Conservation (phyloP, 2,888 invertebrate genomes). For the Fragum sueziense region DNA sequence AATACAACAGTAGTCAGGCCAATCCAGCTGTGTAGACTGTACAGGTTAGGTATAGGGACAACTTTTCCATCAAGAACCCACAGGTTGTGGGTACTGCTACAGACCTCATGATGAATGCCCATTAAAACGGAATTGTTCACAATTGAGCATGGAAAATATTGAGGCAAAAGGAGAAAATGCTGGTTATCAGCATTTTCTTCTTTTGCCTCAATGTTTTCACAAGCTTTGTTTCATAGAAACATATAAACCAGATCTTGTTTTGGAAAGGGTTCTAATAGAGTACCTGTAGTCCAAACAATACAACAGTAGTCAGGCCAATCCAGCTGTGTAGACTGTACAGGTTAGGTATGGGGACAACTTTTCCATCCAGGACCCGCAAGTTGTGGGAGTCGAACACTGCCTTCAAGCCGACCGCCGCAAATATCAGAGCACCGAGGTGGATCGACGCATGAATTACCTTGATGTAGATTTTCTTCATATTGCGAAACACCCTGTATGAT, state of each 20-base stretch:
- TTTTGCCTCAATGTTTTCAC: no score
- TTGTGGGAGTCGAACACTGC: slow-evolving; percentile 93
- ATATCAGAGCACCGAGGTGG: slow-evolving; percentile 87
- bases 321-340: slow-evolving; percentile 88
- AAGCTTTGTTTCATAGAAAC: no score
- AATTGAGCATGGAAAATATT: no score
- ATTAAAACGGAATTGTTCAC: no score
- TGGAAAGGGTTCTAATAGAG: no score
- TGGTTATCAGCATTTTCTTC: no score
- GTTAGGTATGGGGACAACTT: slow-evolving; percentile 83
- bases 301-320: slow-evolving; percentile 89
- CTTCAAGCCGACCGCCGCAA: slow-evolving; percentile 88
- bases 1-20: slow-evolving; percentile 89
- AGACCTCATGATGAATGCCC: no score
- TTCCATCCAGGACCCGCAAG: slow-evolving; percentile 60
- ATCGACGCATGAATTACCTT: slow-evolving; percentile 90
- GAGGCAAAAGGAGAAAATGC: no score
- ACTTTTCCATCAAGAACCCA: slow-evolving; percentile 44
- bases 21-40: slow-evolving; percentile 90
- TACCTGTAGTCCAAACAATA: slow-evolving; percentile 90
- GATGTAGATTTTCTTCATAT: slow-evolving; percentile 88
- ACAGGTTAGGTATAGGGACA: slow-evolving; percentile 83
- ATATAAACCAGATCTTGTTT: no score
- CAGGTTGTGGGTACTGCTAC: slow-evolving; percentile 88
- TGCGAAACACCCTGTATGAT: slow-evolving; percentile 90